Evolutionary conservation across 2,888 invertebrate species (phyloP).

Genomic region (Habroteleia sp.): DNA sequence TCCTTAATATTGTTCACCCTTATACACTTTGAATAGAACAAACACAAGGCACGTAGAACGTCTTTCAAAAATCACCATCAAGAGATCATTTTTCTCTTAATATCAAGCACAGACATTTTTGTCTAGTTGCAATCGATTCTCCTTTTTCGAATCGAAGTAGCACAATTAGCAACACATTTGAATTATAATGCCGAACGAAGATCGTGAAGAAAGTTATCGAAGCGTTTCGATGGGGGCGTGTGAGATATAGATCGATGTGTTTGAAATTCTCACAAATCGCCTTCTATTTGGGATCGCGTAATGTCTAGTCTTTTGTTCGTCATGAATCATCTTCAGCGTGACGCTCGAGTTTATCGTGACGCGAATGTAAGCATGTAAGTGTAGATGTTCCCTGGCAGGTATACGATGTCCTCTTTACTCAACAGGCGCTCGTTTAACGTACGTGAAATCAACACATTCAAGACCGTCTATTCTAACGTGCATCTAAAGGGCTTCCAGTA

Average conservation of each 20-base stretch:
- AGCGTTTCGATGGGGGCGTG: constrained; percentile 40
- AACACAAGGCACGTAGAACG: constrained; percentile 29
- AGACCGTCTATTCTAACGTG: constrained; percentile 64
- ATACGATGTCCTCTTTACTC: constrained; percentile 45
- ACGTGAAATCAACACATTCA: constrained; percentile 45
- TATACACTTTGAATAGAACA: constrained; percentile 36
- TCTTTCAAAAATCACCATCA: constrained; percentile 38
- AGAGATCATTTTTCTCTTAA: constrained; percentile 53
- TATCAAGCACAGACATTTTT: constrained; percentile 46
- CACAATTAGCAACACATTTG: constrained; percentile 50
- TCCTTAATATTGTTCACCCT: constrained; percentile 44
- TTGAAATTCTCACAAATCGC: constrained; percentile 74
- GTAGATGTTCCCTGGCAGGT: constrained; percentile 58
- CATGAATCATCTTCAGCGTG: constrained; percentile 75
- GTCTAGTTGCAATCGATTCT: constrained; percentile 46
- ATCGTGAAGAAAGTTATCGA: constrained; percentile 36
- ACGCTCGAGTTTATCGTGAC: constrained; percentile 55
- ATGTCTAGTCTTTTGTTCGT: constrained; percentile 78
- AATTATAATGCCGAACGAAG: constrained; percentile 31
- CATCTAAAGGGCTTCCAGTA: constrained; percentile 77
- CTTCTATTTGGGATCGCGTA: constrained; percentile 71
- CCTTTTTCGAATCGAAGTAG: constrained; percentile 34
- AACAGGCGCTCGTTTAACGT: constrained; percentile 9
- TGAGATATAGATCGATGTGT: constrained; percentile 62
- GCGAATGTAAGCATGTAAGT: constrained; percentile 52